Evolutionary conservation across 2,797 vertebrate genomes (phyloP).

Genomic region (Gymnoscopelus microlampas): DNA sequence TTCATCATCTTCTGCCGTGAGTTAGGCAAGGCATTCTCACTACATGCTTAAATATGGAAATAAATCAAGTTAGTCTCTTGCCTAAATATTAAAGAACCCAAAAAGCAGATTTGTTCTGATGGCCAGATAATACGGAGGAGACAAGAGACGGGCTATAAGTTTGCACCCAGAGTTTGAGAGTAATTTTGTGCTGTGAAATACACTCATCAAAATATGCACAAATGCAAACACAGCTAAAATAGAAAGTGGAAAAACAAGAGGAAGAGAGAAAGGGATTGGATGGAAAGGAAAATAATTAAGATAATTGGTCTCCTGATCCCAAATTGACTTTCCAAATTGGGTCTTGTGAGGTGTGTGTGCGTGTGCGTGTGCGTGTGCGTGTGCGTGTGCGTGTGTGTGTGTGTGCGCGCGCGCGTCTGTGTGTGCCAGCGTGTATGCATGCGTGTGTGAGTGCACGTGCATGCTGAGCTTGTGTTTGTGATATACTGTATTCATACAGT

Average conservation of each 20-base stretch:
- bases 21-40: conserved; percentile 52
- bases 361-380: conserved; percentile 33
- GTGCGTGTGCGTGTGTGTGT: conserved; percentile 22
- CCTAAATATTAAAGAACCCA: conserved; percentile 5
- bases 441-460: not conserved
- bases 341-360: conserved; percentile 46
- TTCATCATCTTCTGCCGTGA: conserved; percentile 63
- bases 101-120: too few species aligned
- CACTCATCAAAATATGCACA: conserved; percentile 67
- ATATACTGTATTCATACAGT: conserved; percentile 21
- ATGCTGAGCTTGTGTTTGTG: conserved; percentile 25
- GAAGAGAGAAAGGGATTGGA: conserved; percentile 59
- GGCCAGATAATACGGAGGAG: conserved; percentile 17
- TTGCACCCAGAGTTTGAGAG: conserved; percentile 60
- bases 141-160: conserved; percentile 42
- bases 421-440: not conserved
- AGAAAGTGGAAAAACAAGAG: conserved; percentile 66
- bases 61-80: conserved; percentile 48
- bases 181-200: conserved; percentile 69
- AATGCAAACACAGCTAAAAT: conserved; percentile 77
- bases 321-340: conserved; percentile 78
- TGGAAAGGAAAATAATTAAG: conserved; percentile 77
- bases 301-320: conserved; percentile 84
- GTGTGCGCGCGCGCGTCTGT: conserved; percentile 28
- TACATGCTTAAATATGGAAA: conserved; percentile 64